A percentile compares a stretch with the other conserved stretches of the same genome.
phyloP scores from a whole-genome alignment of 2,888 invertebrate genomes.

The Pollenia amentaria region DNA sequence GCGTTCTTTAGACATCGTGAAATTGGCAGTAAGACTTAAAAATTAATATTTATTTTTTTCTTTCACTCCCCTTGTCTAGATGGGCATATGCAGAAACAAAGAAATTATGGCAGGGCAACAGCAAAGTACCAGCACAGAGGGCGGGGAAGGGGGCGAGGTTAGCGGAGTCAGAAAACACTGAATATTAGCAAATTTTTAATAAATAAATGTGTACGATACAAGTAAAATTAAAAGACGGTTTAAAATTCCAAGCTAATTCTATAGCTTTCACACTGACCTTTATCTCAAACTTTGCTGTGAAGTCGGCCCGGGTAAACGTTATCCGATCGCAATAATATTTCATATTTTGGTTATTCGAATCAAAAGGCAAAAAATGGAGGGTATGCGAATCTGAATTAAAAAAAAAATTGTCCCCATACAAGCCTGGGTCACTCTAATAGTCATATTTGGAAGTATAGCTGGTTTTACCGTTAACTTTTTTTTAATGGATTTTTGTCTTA shows the following conservation, averaged over 20 bases:
- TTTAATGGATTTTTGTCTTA: too few species aligned
- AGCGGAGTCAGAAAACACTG: not conserved
- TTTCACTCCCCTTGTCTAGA: too few species aligned
- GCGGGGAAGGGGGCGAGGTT: not conserved
- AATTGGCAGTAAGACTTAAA: too few species aligned
- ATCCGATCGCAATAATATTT: constrained; percentile 23
- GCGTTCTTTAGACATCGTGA: too few species aligned
- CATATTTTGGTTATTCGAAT: not conserved
- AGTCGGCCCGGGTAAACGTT: constrained; percentile 23
- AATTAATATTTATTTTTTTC: too few species aligned
- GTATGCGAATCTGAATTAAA: not conserved
- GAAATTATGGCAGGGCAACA: too few species aligned
- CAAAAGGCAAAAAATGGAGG: constrained; percentile 9
- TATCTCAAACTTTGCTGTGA: constrained; percentile 14
- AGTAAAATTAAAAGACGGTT: not conserved
- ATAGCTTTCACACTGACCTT: constrained; percentile 14
- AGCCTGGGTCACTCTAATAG: too few species aligned
- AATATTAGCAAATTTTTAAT: constrained; percentile 6
- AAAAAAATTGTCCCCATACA: too few species aligned
- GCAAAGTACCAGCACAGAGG: too few species aligned
- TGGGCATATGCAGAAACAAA: too few species aligned
- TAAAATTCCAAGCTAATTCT: constrained; percentile 15
- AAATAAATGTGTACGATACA: not conserved
- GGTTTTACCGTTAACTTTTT: too few species aligned
- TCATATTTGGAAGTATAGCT: too few species aligned